Evolutionary conservation across 2,797 vertebrate species (phyloP).

Genomic region (Acipenser transmontanus): DNA sequence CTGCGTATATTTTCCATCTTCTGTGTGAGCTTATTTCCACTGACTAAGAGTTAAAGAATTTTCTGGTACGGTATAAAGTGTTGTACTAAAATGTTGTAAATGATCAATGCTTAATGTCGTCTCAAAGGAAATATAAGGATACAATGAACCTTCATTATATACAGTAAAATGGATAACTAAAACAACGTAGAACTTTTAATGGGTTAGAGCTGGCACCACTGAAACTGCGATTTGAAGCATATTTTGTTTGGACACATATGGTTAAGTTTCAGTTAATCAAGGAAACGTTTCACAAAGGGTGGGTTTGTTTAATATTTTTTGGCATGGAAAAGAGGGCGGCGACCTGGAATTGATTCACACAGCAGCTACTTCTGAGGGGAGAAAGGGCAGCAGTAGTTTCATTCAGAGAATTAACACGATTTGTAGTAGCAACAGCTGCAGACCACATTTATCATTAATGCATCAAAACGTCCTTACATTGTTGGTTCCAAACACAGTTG

Average conservation of each 20-base stretch:
- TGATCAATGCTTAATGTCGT: conserved; percentile 40
- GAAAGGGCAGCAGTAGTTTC: conserved; percentile 23
- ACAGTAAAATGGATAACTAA: conserved; percentile 47
- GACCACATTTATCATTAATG: conserved; percentile 31
- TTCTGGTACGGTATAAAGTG: conserved; percentile 1
- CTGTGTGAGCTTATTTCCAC: conserved; percentile 2
- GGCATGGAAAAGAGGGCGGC: conserved; percentile 39
- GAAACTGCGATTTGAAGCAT: conserved; percentile 42
- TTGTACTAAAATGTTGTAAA: conserved; percentile 40
- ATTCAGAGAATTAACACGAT: conserved; percentile 27
- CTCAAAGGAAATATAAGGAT: conserved; percentile 36
- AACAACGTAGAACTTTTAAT: conserved; percentile 47
- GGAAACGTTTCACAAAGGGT: conserved; percentile 49
- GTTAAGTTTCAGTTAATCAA: conserved; percentile 48
- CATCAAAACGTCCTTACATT: conserved; percentile 18
- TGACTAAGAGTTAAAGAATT: conserved; percentile 19
- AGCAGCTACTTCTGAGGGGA: conserved; percentile 29
- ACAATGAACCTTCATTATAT: conserved; percentile 50
- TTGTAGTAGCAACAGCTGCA: conserved; percentile 31
- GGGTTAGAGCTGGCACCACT: conserved; percentile 48
- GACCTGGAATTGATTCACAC: conserved; percentile 39
- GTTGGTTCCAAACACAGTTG: neutral
- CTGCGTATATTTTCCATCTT: neutral
- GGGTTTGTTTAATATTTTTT: conserved; percentile 60
- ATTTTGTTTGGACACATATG: conserved; percentile 45